phyloP scores from a whole-genome alignment of 2,888 invertebrate species.

The Cetonia aurata region DNA sequence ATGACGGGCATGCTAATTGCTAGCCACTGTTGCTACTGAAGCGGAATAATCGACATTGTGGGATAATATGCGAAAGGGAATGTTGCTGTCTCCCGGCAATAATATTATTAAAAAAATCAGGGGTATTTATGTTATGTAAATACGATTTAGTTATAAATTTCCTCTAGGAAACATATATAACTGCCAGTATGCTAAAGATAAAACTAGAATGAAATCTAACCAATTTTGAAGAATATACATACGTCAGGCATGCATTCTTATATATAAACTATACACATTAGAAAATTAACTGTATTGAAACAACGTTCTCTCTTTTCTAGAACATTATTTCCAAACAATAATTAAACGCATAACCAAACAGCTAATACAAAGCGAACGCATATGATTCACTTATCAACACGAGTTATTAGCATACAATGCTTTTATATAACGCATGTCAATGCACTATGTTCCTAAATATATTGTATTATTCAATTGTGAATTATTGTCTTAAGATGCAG shows the following conservation, averaged over 20 bases:
- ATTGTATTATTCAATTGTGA: conserved; percentile 35
- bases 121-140: neutral
- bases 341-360: conserved; percentile 7
- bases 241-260: too few species aligned
- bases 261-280: too few species aligned
- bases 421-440: conserved; percentile 27
- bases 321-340: neutral
- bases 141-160: neutral
- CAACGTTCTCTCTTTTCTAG: neutral
- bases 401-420: conserved; percentile 28
- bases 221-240: too few species aligned
- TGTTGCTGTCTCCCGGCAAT: conserved; percentile 3
- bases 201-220: too few species aligned
- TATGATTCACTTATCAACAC: conserved; percentile 20
- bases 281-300: neutral
- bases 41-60: conserved; percentile 32
- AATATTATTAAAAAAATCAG: conserved; percentile 16
- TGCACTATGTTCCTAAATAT: conserved; percentile 21
- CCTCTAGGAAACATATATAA: too few species aligned
- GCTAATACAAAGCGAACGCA: conserved; percentile 9
- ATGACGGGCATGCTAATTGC: conserved; percentile 24
- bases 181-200: too few species aligned
- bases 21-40: conserved; percentile 9
- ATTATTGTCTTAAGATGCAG: conserved; percentile 39
- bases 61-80: neutral